Evolutionary conservation across 2,797 vertebrate species (phyloP).

Genomic region (Cryptoprocta ferox): DNA sequence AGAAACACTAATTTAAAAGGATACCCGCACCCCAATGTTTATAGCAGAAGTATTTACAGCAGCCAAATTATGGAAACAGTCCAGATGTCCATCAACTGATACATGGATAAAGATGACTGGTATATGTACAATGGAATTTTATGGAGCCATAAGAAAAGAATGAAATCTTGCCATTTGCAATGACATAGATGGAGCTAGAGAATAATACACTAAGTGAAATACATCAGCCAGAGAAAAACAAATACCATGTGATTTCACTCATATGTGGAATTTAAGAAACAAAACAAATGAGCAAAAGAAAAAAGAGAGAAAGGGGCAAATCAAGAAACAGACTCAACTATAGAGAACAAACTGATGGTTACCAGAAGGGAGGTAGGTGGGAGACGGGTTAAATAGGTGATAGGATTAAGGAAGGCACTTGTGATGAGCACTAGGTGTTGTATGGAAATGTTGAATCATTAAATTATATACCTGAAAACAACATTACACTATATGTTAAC

Average conservation of each 20-base stretch:
- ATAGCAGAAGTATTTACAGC: background rate
- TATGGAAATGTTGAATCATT: background rate
- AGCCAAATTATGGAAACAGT: background rate
- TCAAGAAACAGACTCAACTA: background rate
- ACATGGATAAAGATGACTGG: background rate
- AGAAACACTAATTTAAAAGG: background rate
- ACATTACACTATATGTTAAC: background rate
- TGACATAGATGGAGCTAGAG: background rate
- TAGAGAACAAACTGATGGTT: background rate
- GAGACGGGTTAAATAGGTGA: background rate
- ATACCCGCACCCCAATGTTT: background rate
- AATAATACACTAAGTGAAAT: background rate
- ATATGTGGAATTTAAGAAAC: background rate
- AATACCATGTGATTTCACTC: background rate
- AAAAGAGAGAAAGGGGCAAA: background rate
- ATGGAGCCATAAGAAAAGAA: background rate
- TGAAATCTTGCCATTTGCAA: background rate
- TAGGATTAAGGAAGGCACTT: background rate
- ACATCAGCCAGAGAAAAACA: background rate
- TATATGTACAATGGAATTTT: background rate
- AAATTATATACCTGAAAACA: background rate
- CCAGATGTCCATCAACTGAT: background rate
- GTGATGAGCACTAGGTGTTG: background rate
- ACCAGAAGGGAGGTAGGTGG: background rate
- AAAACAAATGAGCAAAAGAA: background rate